These are phyloP conservation scores for Pentamera pediparva DNA, from an alignment of 53 echinoderm and acorn worm genomes.

Conservation along the genomic window DNA sequence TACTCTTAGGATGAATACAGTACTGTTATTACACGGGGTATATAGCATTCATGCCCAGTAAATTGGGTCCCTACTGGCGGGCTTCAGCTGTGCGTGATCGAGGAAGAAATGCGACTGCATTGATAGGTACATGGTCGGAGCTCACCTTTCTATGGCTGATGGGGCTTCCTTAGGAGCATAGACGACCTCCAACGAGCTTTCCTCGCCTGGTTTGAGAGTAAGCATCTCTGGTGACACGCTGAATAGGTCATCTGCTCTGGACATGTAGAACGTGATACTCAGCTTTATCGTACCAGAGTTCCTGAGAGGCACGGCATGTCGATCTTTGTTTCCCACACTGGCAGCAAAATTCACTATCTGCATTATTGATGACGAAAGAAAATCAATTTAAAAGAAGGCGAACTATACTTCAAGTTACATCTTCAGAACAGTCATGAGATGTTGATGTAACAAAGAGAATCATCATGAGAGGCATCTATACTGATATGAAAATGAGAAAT, in stretches of 20 bases:
- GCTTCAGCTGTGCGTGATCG: not conserved
- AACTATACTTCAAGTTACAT: not conserved
- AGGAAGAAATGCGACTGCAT: not conserved
- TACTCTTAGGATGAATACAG: too few species aligned
- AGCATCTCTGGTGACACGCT: conserved; percentile 57
- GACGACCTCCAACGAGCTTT: conserved; percentile 59
- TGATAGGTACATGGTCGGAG: not conserved
- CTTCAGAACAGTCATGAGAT: too few species aligned
- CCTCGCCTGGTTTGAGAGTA: conserved; percentile 55
- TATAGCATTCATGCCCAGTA: too few species aligned
- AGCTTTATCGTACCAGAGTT: conserved; percentile 78
- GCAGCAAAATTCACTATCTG: conserved; percentile 47
- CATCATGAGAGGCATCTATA: too few species aligned
- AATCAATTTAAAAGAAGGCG: not conserved
- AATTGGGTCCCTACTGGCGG: too few species aligned
- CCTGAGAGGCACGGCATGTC: conserved; percentile 62
- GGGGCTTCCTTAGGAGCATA: conserved; percentile 69
- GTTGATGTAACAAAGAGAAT: too few species aligned
- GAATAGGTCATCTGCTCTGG: conserved; percentile 54
- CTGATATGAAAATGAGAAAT: too few species aligned
- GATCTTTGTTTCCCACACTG: conserved; percentile 30
- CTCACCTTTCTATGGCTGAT: conserved; percentile 61
- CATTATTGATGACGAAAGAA: not conserved
- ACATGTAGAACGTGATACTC: conserved; percentile 52
- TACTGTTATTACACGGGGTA: too few species aligned